Evolutionary conservation across 2,888 invertebrate species (phyloP), one percentile per base, ranked within the genome.

Genomic region (Monoplex corrugatus): DNA sequence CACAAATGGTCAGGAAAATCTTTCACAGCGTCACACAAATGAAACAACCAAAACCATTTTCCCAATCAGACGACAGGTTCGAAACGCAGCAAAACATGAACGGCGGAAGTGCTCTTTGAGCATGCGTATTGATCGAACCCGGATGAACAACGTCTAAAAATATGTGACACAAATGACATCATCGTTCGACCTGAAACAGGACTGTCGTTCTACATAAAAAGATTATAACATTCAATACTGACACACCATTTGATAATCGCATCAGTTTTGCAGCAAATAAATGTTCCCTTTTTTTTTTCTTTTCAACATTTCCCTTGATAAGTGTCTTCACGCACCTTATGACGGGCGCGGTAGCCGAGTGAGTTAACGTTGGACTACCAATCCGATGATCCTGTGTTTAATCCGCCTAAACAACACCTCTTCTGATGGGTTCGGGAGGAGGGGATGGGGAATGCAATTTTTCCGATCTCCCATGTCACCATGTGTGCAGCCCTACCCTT

Each of bases 51-150:
- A 68, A 35, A 57, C 86, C 86, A 86, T 86, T 63, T 68, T 86
- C 86, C 43, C 35, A 68, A 57, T 86, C 86, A 86, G 86, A 57
- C 57, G 57, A 80, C 85, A 80, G 80, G 89, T 90, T 89, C 90
- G 90, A 91, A 89, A 75, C 86, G 82, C 91, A 90, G 90, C 90
- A 91, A 90, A 43, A 91, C 91, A 92, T 90, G 90, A 92, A 91
- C 89, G 91, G 82, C 90, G 92, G 91, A 91, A 89, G 88, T 72
- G 78, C 83, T 43, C 38, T 78, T 35, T 89, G 91, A 57, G 92
- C 92, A 92, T 92, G 92, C 92, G 90, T 83, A 35, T 32, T 8
- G 10, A 16, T 35, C 43, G 89, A 84, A 88, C 91, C 92, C 92
- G 91, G 91, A 91, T 91, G 91, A 86, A 63, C 87, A 72, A 87